A percentile compares a stretch with the other conserved stretches of the same genome.
Evolutionary conservation across 2,113 vertebrate genomes (phyloP).

Genomic region (Connochaetes taurinus): DNA sequence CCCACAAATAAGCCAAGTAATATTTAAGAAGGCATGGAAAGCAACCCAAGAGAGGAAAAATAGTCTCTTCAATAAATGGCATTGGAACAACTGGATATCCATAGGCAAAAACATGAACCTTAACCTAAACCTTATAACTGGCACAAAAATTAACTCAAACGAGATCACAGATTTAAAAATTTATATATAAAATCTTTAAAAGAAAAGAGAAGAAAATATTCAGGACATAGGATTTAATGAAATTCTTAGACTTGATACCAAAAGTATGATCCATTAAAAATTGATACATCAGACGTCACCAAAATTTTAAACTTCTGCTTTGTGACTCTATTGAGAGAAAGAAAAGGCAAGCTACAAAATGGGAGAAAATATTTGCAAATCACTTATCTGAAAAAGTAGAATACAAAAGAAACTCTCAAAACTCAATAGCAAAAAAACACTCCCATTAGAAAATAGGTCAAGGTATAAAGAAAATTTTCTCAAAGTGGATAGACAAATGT

Average conservation of each 20-base stretch:
- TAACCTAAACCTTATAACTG: background rate
- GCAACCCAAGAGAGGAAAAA: background rate
- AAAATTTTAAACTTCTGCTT: background rate
- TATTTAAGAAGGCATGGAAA: background rate
- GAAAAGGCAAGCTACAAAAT: background rate
- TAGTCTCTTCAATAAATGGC: background rate
- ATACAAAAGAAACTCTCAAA: background rate
- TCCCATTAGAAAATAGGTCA: background rate
- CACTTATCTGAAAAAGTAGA: background rate
- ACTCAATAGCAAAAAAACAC: background rate
- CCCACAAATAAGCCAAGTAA: background rate
- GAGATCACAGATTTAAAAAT: background rate
- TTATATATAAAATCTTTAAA: background rate
- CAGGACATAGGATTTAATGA: background rate
- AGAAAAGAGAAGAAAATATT: background rate
- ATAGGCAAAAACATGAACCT: conserved; percentile 2
- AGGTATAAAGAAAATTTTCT: background rate
- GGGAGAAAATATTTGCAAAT: background rate
- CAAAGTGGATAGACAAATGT: background rate
- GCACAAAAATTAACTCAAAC: background rate
- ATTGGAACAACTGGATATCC: background rate
- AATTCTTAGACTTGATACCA: background rate
- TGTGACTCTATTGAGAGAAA: background rate
- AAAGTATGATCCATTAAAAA: background rate
- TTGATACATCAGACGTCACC: background rate